Evolutionary conservation across 2,113 vertebrate genomes (phyloP).

Genomic region (Cololabis saira): DNA sequence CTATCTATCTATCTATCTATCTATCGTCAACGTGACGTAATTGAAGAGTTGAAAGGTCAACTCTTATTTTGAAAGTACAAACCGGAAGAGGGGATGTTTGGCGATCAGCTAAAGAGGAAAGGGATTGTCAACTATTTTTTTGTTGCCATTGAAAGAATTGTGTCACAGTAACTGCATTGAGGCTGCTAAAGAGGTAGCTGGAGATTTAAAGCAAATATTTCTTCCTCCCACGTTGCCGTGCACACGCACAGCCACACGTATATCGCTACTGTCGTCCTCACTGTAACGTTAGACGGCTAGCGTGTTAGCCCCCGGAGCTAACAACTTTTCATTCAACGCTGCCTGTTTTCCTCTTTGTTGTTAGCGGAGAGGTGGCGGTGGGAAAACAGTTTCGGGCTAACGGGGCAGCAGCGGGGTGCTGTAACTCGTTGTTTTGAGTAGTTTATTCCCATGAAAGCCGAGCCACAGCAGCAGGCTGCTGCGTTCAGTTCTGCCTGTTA

Average conservation of each 20-base stretch:
- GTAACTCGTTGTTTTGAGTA: no score
- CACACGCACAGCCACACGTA: not conserved
- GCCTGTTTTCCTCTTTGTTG: slow-evolving; percentile 67
- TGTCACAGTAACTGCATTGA: slow-evolving; percentile 4
- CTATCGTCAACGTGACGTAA: not conserved
- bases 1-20: no score
- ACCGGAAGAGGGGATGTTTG: slow-evolving; percentile 16
- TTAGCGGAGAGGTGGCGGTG: slow-evolving; percentile 26
- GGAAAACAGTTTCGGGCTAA: not conserved
- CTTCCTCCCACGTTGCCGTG: not conserved
- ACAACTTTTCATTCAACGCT: slow-evolving; percentile 77
- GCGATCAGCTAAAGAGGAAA: slow-evolving; percentile 7
- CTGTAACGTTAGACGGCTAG: slow-evolving; percentile 12
- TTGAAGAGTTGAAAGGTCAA: no score
- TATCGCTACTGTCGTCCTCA: not conserved
- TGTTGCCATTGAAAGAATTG: slow-evolving; percentile 4
- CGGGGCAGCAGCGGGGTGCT: no score
- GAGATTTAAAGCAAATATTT: not conserved
- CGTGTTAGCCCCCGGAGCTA: slow-evolving; percentile 56
- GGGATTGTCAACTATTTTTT: slow-evolving; percentile 21
- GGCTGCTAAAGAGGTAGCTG: slow-evolving; percentile 31
- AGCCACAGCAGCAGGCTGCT: no score
- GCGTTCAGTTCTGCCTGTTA: no score
- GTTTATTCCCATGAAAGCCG: no score
- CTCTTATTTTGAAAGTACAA: slow-evolving; percentile 51